Evolutionary conservation across 2,888 invertebrate genomes (phyloP).

Genomic region (Pyrrhosoma nymphula): DNA sequence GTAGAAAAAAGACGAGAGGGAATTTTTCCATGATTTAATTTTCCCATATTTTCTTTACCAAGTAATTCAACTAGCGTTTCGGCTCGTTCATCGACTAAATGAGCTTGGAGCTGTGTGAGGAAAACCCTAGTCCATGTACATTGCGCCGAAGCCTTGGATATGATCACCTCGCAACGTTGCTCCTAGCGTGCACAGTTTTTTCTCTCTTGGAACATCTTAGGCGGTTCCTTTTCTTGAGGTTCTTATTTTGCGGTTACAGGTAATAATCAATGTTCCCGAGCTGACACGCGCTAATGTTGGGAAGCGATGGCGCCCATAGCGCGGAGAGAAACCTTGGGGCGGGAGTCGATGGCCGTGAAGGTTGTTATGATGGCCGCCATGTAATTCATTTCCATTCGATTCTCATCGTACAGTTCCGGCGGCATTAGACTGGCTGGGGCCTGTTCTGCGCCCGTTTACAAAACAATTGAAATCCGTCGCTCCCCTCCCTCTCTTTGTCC

Average conservation of each 20-base stretch:
- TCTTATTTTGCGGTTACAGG: background rate
- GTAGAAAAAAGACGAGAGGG: no score
- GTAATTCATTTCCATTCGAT: background rate
- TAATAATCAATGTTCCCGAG: background rate
- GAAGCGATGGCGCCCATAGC: background rate
- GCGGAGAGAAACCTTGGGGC: background rate
- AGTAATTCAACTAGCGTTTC: no score
- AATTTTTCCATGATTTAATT: no score
- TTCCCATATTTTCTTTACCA: no score
- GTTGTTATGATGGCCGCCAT: background rate
- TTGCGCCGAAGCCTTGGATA: no score
- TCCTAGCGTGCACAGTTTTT: background rate
- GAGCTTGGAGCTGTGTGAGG: no score
- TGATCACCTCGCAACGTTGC: no score
- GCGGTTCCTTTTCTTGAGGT: background rate
- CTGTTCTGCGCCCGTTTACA: background rate
- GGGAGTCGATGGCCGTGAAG: background rate
- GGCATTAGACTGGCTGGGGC: background rate
- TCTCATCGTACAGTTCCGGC: background rate
- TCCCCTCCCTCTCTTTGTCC: background rate
- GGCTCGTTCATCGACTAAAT: no score
- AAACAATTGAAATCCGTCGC: slow-evolving; percentile 18
- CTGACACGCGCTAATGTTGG: background rate
- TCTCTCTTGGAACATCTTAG: background rate
- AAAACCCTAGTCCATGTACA: no score